A percentile compares a stretch with the other conserved stretches of the same genome.
These are phyloP conservation scores for Herminia tarsipennalis DNA, from an alignment of 2,888 invertebrate genomes.

Conservation along the genomic window DNA sequence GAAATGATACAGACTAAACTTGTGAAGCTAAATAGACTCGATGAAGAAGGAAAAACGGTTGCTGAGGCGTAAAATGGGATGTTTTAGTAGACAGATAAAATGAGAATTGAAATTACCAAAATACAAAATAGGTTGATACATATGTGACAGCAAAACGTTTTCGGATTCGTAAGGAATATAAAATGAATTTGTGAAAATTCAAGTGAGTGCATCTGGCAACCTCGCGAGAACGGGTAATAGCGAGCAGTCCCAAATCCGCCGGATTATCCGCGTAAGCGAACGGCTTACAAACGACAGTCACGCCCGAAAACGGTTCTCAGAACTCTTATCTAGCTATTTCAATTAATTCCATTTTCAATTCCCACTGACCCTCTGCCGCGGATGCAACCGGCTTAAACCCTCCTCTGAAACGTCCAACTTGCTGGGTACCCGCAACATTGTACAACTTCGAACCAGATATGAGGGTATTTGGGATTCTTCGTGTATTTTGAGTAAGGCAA, in stretches of 20 bases:
- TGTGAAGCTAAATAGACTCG: too few species aligned
- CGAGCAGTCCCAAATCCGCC: constrained; percentile 31
- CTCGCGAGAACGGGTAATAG: constrained; percentile 16
- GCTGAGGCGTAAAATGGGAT: not conserved
- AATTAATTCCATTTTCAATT: constrained; percentile 42
- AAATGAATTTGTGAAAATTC: not conserved
- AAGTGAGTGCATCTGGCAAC: not conserved
- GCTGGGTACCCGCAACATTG: constrained; percentile 11
- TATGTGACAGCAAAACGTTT: too few species aligned
- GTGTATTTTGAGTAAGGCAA: constrained; percentile 29
- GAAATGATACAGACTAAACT: too few species aligned
- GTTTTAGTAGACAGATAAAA: not conserved
- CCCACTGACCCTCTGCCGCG: constrained; percentile 20
- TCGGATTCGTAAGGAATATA: too few species aligned
- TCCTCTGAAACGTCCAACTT: constrained; percentile 32
- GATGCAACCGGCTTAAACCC: constrained; percentile 39
- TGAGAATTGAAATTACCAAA: too few species aligned
- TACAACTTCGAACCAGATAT: constrained; percentile 21
- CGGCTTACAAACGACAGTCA: constrained; percentile 45
- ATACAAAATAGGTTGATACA: too few species aligned
- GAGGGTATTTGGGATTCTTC: constrained; percentile 38
- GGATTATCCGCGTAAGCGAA: constrained; percentile 47
- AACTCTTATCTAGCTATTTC: constrained; percentile 47
- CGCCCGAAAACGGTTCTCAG: constrained; percentile 36
- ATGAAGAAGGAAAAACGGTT: too few species aligned